A percentile compares a stretch with the other conserved stretches of the same genome.
These are phyloP conservation scores for Coendou prehensilis DNA, from an alignment of 2,797 vertebrate species.

Conservation along the genomic window DNA sequence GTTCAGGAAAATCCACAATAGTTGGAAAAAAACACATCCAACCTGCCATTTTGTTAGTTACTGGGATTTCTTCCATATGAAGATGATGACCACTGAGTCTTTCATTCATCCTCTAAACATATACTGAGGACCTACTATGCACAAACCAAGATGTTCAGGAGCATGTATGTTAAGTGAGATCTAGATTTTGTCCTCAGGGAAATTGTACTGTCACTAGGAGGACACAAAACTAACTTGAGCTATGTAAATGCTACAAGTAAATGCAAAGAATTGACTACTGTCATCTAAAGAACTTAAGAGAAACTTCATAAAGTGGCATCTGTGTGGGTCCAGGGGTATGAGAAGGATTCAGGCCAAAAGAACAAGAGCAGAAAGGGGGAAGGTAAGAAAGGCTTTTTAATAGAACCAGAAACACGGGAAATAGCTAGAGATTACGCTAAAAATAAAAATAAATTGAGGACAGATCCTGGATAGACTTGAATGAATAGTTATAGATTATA, in stretches of 20 bases:
- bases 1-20: conserved; percentile 31
- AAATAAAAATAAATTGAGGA: not conserved
- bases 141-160: not conserved
- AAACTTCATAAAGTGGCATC: not conserved
- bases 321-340: not conserved
- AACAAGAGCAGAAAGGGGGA: not conserved
- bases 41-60: not conserved
- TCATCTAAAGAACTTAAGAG: not conserved
- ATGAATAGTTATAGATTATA: not conserved
- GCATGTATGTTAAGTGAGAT: not conserved
- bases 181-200: not conserved
- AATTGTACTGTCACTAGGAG: not conserved
- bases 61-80: not conserved
- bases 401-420: not conserved
- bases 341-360: not conserved
- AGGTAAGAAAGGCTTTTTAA: not conserved
- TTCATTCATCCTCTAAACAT: not conserved
- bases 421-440: not conserved
- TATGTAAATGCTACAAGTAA: not conserved
- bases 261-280: not conserved
- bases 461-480: not conserved
- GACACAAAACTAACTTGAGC: not conserved
- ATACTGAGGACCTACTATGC: not conserved
- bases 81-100: not conserved
- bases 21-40: not conserved